These are phyloP conservation scores for Hydraecia micacea DNA, from an alignment of 2,888 invertebrate genomes.

Conservation along the genomic window DNA sequence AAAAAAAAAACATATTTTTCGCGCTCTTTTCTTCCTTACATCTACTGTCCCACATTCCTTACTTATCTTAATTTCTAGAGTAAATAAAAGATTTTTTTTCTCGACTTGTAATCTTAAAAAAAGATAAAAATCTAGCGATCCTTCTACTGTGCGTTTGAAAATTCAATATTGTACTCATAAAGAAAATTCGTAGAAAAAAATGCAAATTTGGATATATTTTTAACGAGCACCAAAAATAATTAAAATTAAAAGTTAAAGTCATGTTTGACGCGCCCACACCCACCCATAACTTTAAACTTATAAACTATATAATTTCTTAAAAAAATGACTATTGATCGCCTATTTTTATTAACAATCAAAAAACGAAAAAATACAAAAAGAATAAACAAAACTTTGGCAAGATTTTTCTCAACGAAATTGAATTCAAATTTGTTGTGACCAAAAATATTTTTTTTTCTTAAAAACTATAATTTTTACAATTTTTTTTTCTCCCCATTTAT, in stretches of 20 bases:
- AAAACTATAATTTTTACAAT: conserved; percentile 60
- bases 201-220: conserved; percentile 54
- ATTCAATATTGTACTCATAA: conserved; percentile 65
- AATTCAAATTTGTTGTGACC: conserved; percentile 72
- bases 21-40: conserved; percentile 77
- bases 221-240: conserved; percentile 78
- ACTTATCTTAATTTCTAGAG: conserved; percentile 74
- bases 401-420: conserved; percentile 71
- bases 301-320: conserved; percentile 65
- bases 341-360: conserved; percentile 65
- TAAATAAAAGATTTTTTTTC: conserved; percentile 72
- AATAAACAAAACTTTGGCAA: conserved; percentile 81
- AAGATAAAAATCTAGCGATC: conserved; percentile 68
- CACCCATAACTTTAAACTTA: conserved; percentile 61
- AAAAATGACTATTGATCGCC: conserved; percentile 70
- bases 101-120: conserved; percentile 68
- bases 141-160: conserved; percentile 71
- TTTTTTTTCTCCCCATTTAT: conserved; percentile 21
- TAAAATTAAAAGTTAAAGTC: conserved; percentile 60
- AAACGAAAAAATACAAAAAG: conserved; percentile 43
- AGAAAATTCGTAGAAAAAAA: conserved; percentile 56
- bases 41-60: conserved; percentile 71
- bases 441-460: conserved; percentile 55
- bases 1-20: conserved; percentile 59
- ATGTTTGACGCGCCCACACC: conserved; percentile 60